These are phyloP conservation scores for Listronotus oregonensis DNA, from an alignment of 1,140 invertebrate genomes.

Conservation along the genomic window DNA sequence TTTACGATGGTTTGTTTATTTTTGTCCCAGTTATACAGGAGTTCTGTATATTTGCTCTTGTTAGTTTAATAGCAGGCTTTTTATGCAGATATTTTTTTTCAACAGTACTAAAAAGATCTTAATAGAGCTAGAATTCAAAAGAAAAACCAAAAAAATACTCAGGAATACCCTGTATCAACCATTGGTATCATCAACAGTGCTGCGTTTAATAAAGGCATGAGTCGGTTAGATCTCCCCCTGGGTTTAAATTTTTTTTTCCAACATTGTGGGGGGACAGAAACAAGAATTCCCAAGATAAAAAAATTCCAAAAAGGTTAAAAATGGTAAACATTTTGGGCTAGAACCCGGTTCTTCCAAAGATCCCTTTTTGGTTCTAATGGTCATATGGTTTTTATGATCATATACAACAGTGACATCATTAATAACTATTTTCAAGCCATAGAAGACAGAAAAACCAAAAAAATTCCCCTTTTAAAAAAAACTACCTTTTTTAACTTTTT, in stretches of 20 bases:
- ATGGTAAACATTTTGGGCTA: conserved; percentile 93
- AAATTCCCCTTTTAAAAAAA: conserved; percentile 21
- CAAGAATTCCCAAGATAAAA: conserved; percentile 57
- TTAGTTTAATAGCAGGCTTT: conserved; percentile 92
- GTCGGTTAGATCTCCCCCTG: conserved; percentile 75
- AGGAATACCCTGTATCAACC: conserved; percentile 51
- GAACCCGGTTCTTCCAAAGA: conserved; percentile 90
- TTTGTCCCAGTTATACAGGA: conserved; percentile 95
- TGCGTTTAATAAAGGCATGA: conserved; percentile 53
- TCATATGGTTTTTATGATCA: conserved; percentile 89
- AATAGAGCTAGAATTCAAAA: conserved; percentile 70
- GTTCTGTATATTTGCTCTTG: conserved; percentile 93
- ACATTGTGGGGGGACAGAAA: conserved; percentile 49
- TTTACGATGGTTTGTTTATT: conserved; percentile 88
- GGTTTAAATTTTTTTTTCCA: conserved; percentile 62
- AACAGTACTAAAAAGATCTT: conserved; percentile 89
- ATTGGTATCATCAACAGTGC: background rate
- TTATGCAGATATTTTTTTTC: conserved; percentile 93
- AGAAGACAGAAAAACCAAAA: conserved; percentile 37
- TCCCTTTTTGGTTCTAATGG: conserved; percentile 92
- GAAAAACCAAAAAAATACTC: conserved; percentile 55
- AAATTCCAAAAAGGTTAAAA: conserved; percentile 80
- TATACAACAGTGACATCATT: conserved; percentile 85
- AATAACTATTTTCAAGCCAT: conserved; percentile 62
- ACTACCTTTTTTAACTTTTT: conserved; percentile 28